Evolutionary conservation across 2,888 invertebrate species (phyloP), one percentile per base, ranked within the genome.

Genomic region (Drosophila imparisetae): DNA sequence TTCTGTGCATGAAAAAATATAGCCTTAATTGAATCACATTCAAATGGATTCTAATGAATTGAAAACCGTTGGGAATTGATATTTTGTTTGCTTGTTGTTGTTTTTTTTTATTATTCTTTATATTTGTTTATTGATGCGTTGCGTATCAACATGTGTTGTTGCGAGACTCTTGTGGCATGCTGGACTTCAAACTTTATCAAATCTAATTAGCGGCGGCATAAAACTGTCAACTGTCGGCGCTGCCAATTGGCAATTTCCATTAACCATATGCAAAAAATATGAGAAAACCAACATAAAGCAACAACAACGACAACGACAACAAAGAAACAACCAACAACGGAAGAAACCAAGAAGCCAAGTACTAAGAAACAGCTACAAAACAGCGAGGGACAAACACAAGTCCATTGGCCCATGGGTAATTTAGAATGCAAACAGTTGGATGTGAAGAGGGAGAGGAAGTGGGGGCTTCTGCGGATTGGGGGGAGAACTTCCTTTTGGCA

Each of bases 371-470:
- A n/a, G 59, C 53, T 54, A 60, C 52, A 62, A 69, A 71, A 57
- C 60, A 71, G 54, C 61, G 49, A 57, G 74, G 61, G 54, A 50
- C 73, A 66, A 63, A 68, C 69, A 66, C 21, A 54, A 75, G 80
- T 79, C 80, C 75, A 78, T 75, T 75, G 80, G 76, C 79, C 81
- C 81, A 71, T 67, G 79, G 89, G 85, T 89, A 89, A 85, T 89
- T 85, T 85, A 65, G 81, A 86, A 85, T 85, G 89, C 86, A 86
- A 80, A 86, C 84, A 76, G 57, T 79, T 71, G 78, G 74, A 15
- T 40, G 18, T 32, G n/a, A 15, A 13, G 7, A 4, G 29, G 38
- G 42, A 36, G 38, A 11, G 15, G n/a, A 58, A 34, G 40, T 15
- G 13, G 38, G 27, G 27, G 30, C 34, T 32, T 36, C 36, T 59